A percentile compares a stretch with the other conserved stretches of the same genome.
These are phyloP conservation scores for Cylloceria caligata DNA, from an alignment of 2,888 invertebrate genomes.

Conservation along the genomic window DNA sequence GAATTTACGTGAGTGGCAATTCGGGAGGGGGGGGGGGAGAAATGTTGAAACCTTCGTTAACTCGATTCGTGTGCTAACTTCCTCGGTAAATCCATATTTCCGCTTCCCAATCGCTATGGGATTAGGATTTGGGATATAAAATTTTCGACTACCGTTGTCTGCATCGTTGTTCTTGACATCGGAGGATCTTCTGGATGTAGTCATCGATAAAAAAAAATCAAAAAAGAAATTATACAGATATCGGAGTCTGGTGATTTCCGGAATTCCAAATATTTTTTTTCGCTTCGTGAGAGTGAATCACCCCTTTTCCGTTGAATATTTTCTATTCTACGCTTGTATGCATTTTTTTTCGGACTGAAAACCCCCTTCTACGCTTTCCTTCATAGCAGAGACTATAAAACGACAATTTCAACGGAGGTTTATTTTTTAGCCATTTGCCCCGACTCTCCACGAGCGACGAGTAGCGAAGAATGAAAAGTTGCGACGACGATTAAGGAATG, in stretches of 20 bases:
- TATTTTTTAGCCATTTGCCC: conserved; percentile 12
- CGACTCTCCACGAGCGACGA: background rate
- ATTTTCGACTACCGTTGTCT: background rate
- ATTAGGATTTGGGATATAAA: background rate
- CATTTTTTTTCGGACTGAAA: background rate
- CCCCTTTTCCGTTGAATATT: background rate
- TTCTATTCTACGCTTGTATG: background rate
- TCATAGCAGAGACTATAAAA: background rate
- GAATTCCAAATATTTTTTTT: background rate
- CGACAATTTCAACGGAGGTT: background rate
- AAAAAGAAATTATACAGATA: background rate
- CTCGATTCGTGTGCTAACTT: background rate
- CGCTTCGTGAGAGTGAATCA: background rate
- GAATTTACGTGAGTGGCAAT: background rate
- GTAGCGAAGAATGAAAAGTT: background rate
- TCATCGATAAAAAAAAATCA: background rate
- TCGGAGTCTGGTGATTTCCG: background rate
- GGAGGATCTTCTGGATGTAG: background rate
- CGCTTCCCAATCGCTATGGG: background rate
- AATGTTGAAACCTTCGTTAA: background rate
- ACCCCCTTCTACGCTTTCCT: background rate
- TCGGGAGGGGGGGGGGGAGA: background rate
- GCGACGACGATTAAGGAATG: background rate
- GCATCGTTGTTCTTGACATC: background rate
- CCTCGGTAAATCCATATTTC: background rate